These are phyloP conservation scores for Lates japonicus DNA, from an alignment of 2,797 vertebrate genomes.

Conservation along the genomic window DNA sequence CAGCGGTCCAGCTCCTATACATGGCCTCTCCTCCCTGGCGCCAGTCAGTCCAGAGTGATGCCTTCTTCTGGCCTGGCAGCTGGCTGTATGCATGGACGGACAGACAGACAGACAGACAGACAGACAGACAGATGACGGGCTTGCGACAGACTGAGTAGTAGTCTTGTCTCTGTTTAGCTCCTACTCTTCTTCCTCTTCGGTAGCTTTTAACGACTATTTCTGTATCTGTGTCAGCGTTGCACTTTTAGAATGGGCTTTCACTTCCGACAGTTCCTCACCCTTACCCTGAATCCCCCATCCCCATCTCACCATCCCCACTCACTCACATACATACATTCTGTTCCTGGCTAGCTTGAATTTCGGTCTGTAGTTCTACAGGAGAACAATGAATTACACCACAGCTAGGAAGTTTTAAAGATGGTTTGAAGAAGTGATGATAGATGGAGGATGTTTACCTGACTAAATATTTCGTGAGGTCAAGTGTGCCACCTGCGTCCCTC, in stretches of 20 bases:
- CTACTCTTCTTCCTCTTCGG: constrained; percentile 48
- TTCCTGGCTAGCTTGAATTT: too few species aligned
- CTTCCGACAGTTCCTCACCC: constrained; percentile 38
- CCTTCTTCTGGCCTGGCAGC: constrained; percentile 76
- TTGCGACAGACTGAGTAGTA: constrained; percentile 57
- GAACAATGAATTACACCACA: too few species aligned
- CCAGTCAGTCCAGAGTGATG: constrained; percentile 71
- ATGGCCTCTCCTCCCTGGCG: constrained; percentile 67
- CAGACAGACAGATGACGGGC: constrained; percentile 59
- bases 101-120: constrained; percentile 6
- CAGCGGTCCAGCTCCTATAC: constrained; percentile 59
- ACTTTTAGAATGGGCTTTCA: constrained; percentile 59
- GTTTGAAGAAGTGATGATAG: constrained; percentile 10
- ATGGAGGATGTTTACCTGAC: constrained; percentile 23
- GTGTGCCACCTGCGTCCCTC: constrained; percentile 31
- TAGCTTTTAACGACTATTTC: constrained; percentile 70
- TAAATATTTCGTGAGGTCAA: constrained; percentile 17
- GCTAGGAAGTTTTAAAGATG: background rate
- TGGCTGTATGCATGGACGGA: constrained; percentile 49
- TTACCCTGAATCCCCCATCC: background rate
- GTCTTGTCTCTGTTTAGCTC: constrained; percentile 68
- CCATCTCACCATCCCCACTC: too few species aligned
- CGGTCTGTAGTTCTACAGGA: background rate
- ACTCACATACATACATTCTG: too few species aligned
- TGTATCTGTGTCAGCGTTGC: constrained; percentile 57